Conservation (phyloP, 2,113 vertebrate genomes). For the Rhombomys opimus region DNA sequence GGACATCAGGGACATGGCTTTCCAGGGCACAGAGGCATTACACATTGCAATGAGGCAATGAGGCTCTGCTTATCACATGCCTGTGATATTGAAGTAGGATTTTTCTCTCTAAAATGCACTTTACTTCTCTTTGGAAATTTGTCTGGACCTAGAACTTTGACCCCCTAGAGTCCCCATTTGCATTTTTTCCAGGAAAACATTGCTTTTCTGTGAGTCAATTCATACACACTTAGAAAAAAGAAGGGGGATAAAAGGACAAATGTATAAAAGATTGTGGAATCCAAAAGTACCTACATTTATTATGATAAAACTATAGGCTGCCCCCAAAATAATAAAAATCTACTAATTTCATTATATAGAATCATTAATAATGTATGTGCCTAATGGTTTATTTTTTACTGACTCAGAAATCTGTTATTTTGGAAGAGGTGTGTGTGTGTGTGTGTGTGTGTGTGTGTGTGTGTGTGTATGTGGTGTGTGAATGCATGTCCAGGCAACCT, state of each 20-base stretch:
- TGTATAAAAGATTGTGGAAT: neutral
- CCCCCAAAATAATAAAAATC: neutral
- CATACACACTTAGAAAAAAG: neutral
- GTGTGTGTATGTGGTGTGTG: accelerated
- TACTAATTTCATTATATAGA: neutral
- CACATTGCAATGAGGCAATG: neutral
- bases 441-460: too few relatives aligned
- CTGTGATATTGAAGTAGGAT: too few relatives aligned
- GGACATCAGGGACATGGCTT: neutral
- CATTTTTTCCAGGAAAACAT: neutral
- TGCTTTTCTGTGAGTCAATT: neutral
- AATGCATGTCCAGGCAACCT: neutral
- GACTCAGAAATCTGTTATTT: neutral
- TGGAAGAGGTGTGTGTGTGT: neutral
- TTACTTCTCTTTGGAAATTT: neutral
- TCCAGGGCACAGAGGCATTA: too few relatives aligned
- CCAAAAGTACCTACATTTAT: neutral
- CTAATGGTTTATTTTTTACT: neutral
- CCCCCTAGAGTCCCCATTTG: neutral
- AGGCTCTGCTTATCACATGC: too few relatives aligned
- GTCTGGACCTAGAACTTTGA: neutral
- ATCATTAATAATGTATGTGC: neutral
- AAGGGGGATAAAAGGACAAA: too few relatives aligned
- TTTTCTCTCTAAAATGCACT: neutral
- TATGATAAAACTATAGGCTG: neutral